Conservation (phyloP, 1,140 invertebrate genomes). For the Drosophila nigromelanica region DNA sequence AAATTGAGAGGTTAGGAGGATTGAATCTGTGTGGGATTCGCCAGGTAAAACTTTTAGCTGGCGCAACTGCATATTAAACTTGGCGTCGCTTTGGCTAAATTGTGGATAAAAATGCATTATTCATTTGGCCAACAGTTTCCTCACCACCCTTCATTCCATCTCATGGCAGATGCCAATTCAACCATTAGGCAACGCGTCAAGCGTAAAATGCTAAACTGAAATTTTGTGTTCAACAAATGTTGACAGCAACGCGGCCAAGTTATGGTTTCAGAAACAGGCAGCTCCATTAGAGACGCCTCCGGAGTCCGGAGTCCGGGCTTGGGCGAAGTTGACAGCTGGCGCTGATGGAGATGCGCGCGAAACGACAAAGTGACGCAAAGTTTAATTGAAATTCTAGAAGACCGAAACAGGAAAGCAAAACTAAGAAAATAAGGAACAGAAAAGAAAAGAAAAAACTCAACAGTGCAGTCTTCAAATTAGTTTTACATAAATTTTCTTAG, state of each 20-base stretch:
- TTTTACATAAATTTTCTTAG: constrained; percentile 67
- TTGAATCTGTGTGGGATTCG: not conserved
- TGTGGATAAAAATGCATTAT: constrained; percentile 77
- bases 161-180: constrained; percentile 27
- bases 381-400: constrained; percentile 78
- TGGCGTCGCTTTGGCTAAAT: constrained; percentile 57
- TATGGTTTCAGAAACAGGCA: constrained; percentile 19
- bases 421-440: constrained; percentile 4
- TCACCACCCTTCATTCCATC: not conserved
- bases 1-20: not conserved
- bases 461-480: constrained; percentile 63
- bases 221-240: constrained; percentile 79
- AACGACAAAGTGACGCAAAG: constrained; percentile 74
- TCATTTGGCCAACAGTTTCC: constrained; percentile 47
- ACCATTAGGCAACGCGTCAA: constrained; percentile 73
- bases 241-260: constrained; percentile 63
- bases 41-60: constrained; percentile 53
- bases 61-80: constrained; percentile 31
- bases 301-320: not conserved
- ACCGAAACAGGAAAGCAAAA: constrained; percentile 20
- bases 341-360: constrained; percentile 41
- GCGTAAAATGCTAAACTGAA: constrained; percentile 81
- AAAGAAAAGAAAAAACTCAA: constrained; percentile 7
- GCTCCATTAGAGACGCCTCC: constrained; percentile 56
- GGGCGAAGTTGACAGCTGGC: constrained; percentile 66